Conservation (phyloP, 1,140 invertebrate species). For the Cylas formicarius region DNA sequence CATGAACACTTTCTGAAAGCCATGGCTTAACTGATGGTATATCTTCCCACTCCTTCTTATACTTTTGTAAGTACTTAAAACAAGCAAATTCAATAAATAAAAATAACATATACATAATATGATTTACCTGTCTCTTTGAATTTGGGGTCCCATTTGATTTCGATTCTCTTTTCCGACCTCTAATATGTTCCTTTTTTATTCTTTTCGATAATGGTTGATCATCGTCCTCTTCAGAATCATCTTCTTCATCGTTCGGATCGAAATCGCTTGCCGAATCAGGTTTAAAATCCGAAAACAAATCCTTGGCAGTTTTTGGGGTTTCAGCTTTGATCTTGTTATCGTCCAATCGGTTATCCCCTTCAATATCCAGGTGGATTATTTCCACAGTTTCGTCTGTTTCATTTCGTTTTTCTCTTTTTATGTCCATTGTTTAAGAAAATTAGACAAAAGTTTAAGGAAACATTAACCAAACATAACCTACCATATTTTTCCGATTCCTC, state of each 20-base stretch:
- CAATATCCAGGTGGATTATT: slow-evolving; percentile 18
- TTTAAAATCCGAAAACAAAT: slow-evolving; percentile 28
- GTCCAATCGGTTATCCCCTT: slow-evolving; percentile 9
- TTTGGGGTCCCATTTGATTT: slow-evolving; percentile 7
- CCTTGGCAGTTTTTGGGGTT: slow-evolving; percentile 26
- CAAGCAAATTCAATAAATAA: slow-evolving; percentile 4
- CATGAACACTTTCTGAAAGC: slow-evolving; percentile 33
- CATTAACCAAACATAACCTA: too few relatives aligned
- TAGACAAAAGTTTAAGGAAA: too few relatives aligned
- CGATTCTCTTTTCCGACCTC: slow-evolving; percentile 6
- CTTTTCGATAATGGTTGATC: slow-evolving; percentile 25
- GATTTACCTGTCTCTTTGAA: slow-evolving; percentile 11
- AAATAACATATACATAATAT: slow-evolving; percentile 1
- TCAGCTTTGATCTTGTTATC: slow-evolving; percentile 15
- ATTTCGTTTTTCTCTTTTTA: slow-evolving; percentile 13
- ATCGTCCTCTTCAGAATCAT: slow-evolving; percentile 19
- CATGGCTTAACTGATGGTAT: slow-evolving; percentile 33
- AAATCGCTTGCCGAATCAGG: slow-evolving; percentile 24
- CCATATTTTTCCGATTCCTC: too few relatives aligned
- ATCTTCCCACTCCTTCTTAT: slow-evolving; percentile 36
- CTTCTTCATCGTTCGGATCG: slow-evolving; percentile 13
- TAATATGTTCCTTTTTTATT: slow-evolving; percentile 19
- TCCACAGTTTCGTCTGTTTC: slow-evolving; percentile 13
- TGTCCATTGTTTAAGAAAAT: slow-evolving; percentile 6
- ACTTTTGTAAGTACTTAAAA: slow-evolving; percentile 32